phyloP scores from a whole-genome alignment of 1,140 invertebrate genomes.

The Drosophila ficusphila region DNA sequence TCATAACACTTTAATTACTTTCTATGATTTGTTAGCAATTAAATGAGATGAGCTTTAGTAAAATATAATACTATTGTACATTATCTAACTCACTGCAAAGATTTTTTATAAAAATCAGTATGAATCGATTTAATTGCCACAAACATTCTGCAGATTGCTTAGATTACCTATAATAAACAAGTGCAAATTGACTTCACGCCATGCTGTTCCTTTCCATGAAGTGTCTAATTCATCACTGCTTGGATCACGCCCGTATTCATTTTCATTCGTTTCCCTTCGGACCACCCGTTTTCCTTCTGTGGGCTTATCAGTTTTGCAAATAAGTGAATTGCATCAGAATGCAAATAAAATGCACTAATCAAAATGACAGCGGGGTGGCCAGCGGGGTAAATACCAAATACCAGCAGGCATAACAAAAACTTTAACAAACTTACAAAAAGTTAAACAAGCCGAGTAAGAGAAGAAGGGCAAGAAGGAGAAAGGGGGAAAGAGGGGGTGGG shows the following conservation, averaged over 20 bases:
- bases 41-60: no score
- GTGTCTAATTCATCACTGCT: background rate
- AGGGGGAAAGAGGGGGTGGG: background rate
- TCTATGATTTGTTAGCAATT: no score
- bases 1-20: background rate
- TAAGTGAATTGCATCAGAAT: conserved; percentile 60
- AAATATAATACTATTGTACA: no score
- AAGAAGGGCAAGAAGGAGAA: background rate
- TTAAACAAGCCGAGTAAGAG: conserved; percentile 37
- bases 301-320: conserved; percentile 37
- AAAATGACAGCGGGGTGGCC: conserved; percentile 31
- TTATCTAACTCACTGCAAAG: no score
- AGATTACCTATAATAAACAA: no score
- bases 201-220: no score
- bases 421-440: conserved; percentile 72
- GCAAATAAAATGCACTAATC: conserved; percentile 77
- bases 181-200: no score
- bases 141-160: no score
- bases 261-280: background rate
- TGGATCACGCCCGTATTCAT: background rate
- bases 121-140: no score
- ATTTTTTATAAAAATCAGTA: no score
- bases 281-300: background rate
- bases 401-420: conserved; percentile 61
- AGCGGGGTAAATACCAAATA: conserved; percentile 18